Base-by-base conservation (phyloP, 2,888 invertebrate species). In the Hirtodrosophila cameraria region DNA sequence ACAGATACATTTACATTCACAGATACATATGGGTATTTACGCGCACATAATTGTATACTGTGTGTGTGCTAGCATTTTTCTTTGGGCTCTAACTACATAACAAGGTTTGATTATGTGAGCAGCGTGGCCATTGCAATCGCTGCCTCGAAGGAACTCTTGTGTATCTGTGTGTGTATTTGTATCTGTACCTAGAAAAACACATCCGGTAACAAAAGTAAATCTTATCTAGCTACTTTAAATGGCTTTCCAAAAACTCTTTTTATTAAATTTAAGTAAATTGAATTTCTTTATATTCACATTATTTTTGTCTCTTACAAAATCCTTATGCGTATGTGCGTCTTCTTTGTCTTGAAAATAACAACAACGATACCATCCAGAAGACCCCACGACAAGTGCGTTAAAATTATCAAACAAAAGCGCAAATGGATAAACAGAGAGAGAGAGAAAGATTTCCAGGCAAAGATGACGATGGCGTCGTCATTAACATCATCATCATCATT, bases 331-430 rank as follows among this genome's bases (percentile, higher is more conserved):
- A 23, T 12, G 12, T 48, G 18, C 36, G 9, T 57, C 11, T 9
- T 46, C 15, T 70, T 55, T 66, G 53, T 67, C 12, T 59, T 13
- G 30, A 23, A 23, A 43, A 45, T 16, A 49, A 38, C 31, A 38
- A 48, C 53, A 20, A 11, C 38, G 36, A 35, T 2, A 27, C 11
- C 38, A 6, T 9, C 6, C 28, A 20, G 5, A 20, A 36, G 25
- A 58, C 16, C 43, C 20, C 8, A 50, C 59, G 62, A 76, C 83
- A 78, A 82, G 83, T 80, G 86, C 72, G 69, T 64, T 30, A 11
- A 73, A 73, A 62, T 73, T 69, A 62, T 85, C 80, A 80, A 85
- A 85, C 83, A 80, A 82, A 85, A 79, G 80, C 80, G 75, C 66
- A 78, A 74, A 75, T 74, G 69, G 65, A 78, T 63, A 63, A n/a